Percentiles rank a stretch among this genome's conserved stretches.
These are phyloP conservation scores for Urocynchramus pylzowi DNA, from an alignment of 2,113 vertebrate genomes.

Conservation along the genomic window DNA sequence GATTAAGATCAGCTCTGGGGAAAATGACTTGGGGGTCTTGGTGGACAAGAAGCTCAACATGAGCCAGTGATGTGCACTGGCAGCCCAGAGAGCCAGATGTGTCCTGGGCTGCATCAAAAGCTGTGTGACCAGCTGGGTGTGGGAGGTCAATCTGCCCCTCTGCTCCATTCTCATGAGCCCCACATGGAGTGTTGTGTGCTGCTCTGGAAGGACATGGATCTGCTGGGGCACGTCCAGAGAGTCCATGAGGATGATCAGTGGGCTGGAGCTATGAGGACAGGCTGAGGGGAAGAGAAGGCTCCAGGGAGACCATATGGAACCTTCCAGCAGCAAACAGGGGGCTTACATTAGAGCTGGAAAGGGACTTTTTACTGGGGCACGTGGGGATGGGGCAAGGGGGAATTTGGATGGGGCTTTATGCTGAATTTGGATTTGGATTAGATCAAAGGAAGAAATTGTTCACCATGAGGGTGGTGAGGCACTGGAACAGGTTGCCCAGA, in stretches of 20 bases:
- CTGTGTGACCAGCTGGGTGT: background rate
- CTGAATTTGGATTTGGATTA: background rate
- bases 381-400: background rate
- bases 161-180: background rate
- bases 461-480: background rate
- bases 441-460: background rate
- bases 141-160: background rate
- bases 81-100: background rate
- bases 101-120: background rate
- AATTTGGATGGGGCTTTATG: background rate
- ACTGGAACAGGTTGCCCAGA: background rate
- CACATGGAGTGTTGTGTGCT: background rate
- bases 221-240: background rate
- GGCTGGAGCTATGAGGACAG: background rate
- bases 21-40: background rate
- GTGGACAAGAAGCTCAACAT: background rate
- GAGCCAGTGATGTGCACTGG: background rate
- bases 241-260: background rate
- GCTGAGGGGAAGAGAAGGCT: background rate
- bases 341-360: background rate
- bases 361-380: background rate
- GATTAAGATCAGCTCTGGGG: background rate
- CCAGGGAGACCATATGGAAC: accelerated
- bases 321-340: background rate
- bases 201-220: background rate